Evolutionary conservation across 2,797 vertebrate species (phyloP).

Genomic region (Sebastes minor): DNA sequence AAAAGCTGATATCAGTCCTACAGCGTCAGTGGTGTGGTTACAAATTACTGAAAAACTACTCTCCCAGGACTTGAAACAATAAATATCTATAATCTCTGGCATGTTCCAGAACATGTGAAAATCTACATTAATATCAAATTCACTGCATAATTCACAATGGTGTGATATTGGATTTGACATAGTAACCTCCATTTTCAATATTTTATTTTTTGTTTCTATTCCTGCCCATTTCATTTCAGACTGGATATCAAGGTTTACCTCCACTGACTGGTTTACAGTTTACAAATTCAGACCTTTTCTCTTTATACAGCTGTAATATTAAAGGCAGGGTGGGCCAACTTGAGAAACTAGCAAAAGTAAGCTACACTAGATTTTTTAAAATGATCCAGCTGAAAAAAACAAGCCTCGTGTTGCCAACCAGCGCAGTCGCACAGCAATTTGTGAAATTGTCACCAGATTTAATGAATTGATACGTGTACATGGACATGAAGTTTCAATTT

Average conservation of each 20-base stretch:
- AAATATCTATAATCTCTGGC: background rate
- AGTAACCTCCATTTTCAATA: background rate
- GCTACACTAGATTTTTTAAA: too few relatives aligned
- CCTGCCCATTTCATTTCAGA: background rate
- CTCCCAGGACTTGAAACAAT: background rate
- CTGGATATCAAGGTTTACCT: background rate
- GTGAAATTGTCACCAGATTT: too few relatives aligned
- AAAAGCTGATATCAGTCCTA: background rate
- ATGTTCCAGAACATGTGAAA: background rate
- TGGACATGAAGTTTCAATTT: too few relatives aligned
- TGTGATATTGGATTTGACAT: background rate
- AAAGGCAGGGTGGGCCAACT: too few relatives aligned
- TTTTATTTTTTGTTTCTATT: background rate
- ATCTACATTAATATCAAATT: background rate
- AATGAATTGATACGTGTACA: too few relatives aligned
- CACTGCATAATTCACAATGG: background rate
- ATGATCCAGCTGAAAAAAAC: too few relatives aligned
- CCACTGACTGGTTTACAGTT: background rate
- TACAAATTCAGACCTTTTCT: too few relatives aligned
- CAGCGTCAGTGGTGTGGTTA: background rate
- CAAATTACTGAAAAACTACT: background rate
- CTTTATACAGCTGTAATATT: too few relatives aligned
- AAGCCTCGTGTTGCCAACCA: too few relatives aligned
- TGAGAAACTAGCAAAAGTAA: too few relatives aligned
- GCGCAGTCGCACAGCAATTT: too few relatives aligned